These are phyloP conservation scores for Caprella mutica DNA, from an alignment of 2,888 invertebrate species.

Conservation along the genomic window DNA sequence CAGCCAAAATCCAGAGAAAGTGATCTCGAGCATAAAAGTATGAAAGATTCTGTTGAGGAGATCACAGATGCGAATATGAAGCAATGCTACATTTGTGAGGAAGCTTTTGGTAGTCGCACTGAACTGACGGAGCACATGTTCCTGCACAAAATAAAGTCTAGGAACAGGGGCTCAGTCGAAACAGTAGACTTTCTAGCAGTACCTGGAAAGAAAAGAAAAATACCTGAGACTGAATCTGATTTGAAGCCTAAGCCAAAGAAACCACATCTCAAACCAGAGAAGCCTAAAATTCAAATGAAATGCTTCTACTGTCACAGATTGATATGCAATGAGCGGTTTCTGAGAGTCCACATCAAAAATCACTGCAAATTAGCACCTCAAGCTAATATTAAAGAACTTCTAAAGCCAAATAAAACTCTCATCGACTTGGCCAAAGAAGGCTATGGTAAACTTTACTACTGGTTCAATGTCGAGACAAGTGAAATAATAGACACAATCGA, in stretches of 20 bases:
- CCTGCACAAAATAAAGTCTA: slow-evolving; percentile 7
- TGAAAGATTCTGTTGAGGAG: too few relatives aligned
- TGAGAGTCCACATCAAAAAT: slow-evolving; percentile 1
- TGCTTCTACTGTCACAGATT: slow-evolving; percentile 4
- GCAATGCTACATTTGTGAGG: slow-evolving; percentile 11
- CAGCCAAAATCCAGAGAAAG: too few relatives aligned
- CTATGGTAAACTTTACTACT: slow-evolving; percentile 1
- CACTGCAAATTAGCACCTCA: not conserved
- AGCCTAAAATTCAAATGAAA: not conserved
- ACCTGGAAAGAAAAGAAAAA: not conserved
- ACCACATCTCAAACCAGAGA: too few relatives aligned
- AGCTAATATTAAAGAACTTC: not conserved
- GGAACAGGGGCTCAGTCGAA: not conserved
- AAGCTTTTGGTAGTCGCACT: not conserved
- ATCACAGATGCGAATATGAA: too few relatives aligned
- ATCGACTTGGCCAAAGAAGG: not conserved
- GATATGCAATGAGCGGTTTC: not conserved
- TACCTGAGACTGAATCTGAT: not conserved
- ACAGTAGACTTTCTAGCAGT: not conserved
- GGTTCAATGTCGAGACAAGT: too few relatives aligned
- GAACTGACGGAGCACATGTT: slow-evolving; percentile 10
- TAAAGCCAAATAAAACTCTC: not conserved
- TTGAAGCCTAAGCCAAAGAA: not conserved
- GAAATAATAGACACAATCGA: not conserved
- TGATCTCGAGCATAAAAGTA: too few relatives aligned